A percentile compares a stretch with the other conserved stretches of the same genome.
Evolutionary conservation across 2,888 invertebrate genomes (phyloP).

Genomic region (Spisula subtruncata): DNA sequence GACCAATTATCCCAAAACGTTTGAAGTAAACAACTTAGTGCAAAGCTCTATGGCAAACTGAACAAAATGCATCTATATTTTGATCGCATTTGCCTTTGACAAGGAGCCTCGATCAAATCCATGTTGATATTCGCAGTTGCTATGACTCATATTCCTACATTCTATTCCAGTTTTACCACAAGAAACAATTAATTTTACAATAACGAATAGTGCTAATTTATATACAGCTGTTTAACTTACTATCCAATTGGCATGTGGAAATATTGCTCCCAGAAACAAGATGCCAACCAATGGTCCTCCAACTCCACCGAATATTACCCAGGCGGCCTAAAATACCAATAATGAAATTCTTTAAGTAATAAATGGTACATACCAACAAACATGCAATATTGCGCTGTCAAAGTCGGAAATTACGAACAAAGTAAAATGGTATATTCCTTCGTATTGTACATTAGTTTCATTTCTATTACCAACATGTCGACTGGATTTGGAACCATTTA

Average conservation of each 20-base stretch:
- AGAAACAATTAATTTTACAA: no score
- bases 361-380: not conserved
- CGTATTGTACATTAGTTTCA: not conserved
- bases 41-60: no score
- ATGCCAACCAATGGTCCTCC: slow-evolving; percentile 75
- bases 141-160: no score
- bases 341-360: not conserved
- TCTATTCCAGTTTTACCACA: no score
- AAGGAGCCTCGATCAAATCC: no score
- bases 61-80: no score
- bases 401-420: not conserved
- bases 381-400: not conserved
- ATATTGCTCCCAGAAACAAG: slow-evolving; percentile 76
- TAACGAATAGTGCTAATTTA: not conserved
- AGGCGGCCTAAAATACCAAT: not conserved
- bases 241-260: slow-evolving; percentile 73
- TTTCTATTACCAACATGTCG: not conserved
- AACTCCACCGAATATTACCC: slow-evolving; percentile 67
- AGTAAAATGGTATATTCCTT: not conserved
- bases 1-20: no score
- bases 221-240: slow-evolving; percentile 30
- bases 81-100: no score
- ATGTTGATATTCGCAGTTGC: no score
- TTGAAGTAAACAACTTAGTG: no score
- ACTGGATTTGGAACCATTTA: no score